Base-by-base conservation (phyloP, 2,113 vertebrate species). In the Prunella fulvescens region DNA sequence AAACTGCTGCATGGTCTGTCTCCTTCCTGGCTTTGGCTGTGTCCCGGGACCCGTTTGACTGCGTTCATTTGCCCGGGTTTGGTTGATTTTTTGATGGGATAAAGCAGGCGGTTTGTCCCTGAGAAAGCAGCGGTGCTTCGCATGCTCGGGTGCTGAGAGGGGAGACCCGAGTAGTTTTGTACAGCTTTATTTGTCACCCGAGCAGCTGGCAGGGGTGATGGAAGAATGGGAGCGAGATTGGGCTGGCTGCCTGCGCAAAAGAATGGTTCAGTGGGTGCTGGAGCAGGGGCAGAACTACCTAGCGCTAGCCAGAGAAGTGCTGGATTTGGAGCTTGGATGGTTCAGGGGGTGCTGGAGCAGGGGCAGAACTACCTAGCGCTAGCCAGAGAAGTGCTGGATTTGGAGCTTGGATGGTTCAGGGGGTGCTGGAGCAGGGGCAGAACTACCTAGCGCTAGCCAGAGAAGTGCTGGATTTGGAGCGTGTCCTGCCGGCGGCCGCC, bases 1-100 rank as follows among this genome's bases (percentile, higher is more conserved):
- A 4, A 12, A 16, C 44, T 3, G 56, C 33, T 3, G 10, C 16
- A 0, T 5, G 47, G 12, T 12, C 44, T 31, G 24, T 4, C 16
- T 13, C 23, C 16, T 20, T 19, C 28, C 11, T 16, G 44, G 19
- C 22, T 24, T 5, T 24, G 44, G 14, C 18, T 9, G 48, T 22
- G 39, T 12, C 29, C 4, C 0, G n/a, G 7, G 11, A 2, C 3
- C 20, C 5, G 0, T 26, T 14, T 14, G 28, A 4, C 4, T 26
- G 62, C 5, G 2, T 47, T n/a, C 24, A 0, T 1, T 26, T 64
- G 8, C 2, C 15, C 5, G 2, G 5, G 13, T 14, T 39, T 33
- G 24, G 17, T 12, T 48, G 14, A 2, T 3, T 39, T 90, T 90
- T 20, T 29, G 29, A 2, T 5, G 40, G 24, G n/a, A 5, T 19